Percentiles rank a stretch among this genome's conserved stretches.
phyloP scores from a whole-genome alignment of 37 sponge, comb jelly and placozoan species.

The Crambe crambe region DNA sequence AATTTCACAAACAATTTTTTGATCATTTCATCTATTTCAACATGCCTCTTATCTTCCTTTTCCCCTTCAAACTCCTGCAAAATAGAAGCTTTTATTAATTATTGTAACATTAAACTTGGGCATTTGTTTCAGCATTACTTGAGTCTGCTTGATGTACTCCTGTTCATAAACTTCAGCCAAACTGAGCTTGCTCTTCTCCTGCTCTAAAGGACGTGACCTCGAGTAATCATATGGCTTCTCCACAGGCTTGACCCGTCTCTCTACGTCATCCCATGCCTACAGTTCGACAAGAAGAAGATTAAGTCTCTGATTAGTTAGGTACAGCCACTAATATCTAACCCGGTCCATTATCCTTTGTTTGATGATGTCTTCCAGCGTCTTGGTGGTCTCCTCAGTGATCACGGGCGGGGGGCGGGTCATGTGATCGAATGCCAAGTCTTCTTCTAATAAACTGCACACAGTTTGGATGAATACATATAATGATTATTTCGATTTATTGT shows the following conservation, averaged over 20 bases:
- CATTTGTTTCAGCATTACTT: slow-evolving; percentile 13
- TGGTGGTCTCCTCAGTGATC: slow-evolving; percentile 91
- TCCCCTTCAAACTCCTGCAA: slow-evolving; percentile 27
- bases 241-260: slow-evolving; percentile 84
- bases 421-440: slow-evolving; percentile 75
- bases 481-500: too few species aligned
- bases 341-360: slow-evolving; percentile 84
- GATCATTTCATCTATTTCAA: slow-evolving; percentile 69
- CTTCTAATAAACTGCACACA: slow-evolving; percentile 66
- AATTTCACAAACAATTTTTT: slow-evolving; percentile 83
- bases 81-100: too few species aligned
- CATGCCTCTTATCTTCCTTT: slow-evolving; percentile 64
- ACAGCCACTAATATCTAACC: slow-evolving; percentile 35
- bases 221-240: slow-evolving; percentile 90
- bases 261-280: slow-evolving; percentile 97
- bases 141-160: slow-evolving; percentile 85
- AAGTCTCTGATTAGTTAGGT: neutral
- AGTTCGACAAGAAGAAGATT: neutral
- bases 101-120: too few species aligned
- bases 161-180: slow-evolving; percentile 95
- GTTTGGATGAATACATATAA: neutral
- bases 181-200: slow-evolving; percentile 92
- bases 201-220: slow-evolving; percentile 71
- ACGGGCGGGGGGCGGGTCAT: slow-evolving; percentile 73
- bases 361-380: slow-evolving; percentile 86